Evolutionary conservation across 2,113 vertebrate genomes (phyloP), one percentile per base, ranked within the genome.

Genomic region (Salminus brasiliensis): DNA sequence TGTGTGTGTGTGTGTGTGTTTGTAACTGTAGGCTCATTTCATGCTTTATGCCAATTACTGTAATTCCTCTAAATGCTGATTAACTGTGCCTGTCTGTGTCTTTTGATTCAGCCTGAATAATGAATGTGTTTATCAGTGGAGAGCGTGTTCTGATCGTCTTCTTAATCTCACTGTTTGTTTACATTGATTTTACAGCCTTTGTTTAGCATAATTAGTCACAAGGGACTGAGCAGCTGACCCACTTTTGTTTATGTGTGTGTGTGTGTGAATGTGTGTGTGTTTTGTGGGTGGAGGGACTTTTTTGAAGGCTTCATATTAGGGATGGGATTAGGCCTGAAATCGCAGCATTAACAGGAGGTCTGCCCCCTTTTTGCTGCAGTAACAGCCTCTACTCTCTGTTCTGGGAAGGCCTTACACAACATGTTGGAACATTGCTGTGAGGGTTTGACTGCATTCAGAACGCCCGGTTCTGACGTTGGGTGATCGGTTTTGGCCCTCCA

Each of bases 21-120:
- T 62, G 47, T 73, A 52, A 23, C 23, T 78, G 63, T 69, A 25
- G 67, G 25, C 52, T 69, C 72, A 30, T 66, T 75, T 30, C 32
- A 18, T 23, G 9, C 12, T 45, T 45, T 66, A 49, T 65, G 13
- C 39, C 57, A 74, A 16, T 74, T 63, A 32, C 11, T 45, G 11
- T 60, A 65, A 8, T 52, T 66, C 32, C 32, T 53, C 32, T 53
- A 25, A 53, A 34, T 36, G 13, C n/a, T 36, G 23, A 39, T 70
- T 69, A 69, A 69, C 16, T 39, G 43, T 34, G 29, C 25, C 25
- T 15, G n/a, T 36, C 34, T 23, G 12, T 66, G 49, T 63, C n/a
- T 18, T 9, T 2, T 60, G 39, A 45, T 45, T 72, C 70, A 57
- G 18, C 8, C 10, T 45, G 41, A 63, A 9, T 39, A 36, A 65